Base-by-base conservation (phyloP, 1,140 invertebrate genomes). In the Drosophila persimilis region DNA sequence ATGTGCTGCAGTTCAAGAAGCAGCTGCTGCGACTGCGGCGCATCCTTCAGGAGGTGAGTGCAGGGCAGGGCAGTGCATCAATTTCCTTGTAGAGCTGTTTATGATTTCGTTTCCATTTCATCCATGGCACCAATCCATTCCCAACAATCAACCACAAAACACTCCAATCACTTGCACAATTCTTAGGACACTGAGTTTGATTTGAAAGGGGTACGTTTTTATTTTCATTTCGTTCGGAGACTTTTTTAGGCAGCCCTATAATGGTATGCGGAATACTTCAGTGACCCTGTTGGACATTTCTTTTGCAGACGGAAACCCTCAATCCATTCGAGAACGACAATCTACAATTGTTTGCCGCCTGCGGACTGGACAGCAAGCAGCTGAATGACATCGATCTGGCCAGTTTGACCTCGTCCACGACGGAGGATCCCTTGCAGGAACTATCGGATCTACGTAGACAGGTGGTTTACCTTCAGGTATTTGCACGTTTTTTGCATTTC, bases 291-390 rank as follows among this genome's bases (percentile, higher is more conserved):
- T 3, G 9, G 1, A 13, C 35, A 13, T 5, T 39, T 22, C 4
- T 46, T 29, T 71, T 63, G 55, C 15, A 95, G 95, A 94, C 95
- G 84, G 96, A 96, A 93, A 95, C 96, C 94, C 95, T 96, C 93
- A 96, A 96, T 94, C 95, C 96, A 93, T 96, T 96, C 93, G 95
- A 96, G 89, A 94, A 95, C 86, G 93, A 95, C 93, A 96, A 96
- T 94, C 95, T 95, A 93, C 94, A 95, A 92, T 94, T 94, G 92
- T 94, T 94, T 77, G 94, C 93, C 90, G 92, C 94, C 78, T 86
- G 92, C 84, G 67, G 91, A 65, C 48, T 92, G 67, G 89, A 92
- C 48, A 92, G 92, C 73, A 92, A 92, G 52, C 92, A 92, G 65
- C 89, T 93, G 61, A 94, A 95, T 81, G 93, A 93, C 91, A 93